A percentile compares a stretch with the other conserved stretches of the same genome.
phyloP scores from a whole-genome alignment of 2,113 vertebrate species.

The Paramisgurnus dabryanus region DNA sequence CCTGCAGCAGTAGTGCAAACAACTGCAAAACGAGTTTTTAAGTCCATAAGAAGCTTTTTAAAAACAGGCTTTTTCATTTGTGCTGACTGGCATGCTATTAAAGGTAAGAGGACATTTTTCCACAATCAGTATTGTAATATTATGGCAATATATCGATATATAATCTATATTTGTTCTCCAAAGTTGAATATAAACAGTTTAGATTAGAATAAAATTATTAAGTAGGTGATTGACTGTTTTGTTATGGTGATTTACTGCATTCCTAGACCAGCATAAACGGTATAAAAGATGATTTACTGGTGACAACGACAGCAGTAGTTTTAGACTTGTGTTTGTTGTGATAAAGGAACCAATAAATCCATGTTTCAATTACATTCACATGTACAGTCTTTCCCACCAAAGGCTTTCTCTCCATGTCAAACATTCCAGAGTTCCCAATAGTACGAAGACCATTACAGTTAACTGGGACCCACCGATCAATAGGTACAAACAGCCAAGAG shows the following conservation, averaged over 20 bases:
- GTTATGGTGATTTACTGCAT: neutral
- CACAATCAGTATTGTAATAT: too few species aligned
- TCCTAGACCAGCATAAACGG: too few species aligned
- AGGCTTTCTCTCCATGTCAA: neutral
- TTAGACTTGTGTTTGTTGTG: neutral
- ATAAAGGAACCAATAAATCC: conserved; percentile 3
- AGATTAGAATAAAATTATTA: neutral
- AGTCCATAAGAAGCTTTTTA: neutral
- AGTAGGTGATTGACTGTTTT: neutral
- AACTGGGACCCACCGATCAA: conserved; percentile 19
- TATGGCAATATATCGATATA: too few species aligned
- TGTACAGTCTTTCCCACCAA: neutral
- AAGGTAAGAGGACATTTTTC: too few species aligned
- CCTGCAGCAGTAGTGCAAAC: conserved; percentile 42
- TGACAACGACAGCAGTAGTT: neutral
- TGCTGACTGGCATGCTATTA: neutral
- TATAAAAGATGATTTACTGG: neutral
- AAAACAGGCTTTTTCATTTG: neutral
- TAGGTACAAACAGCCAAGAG: conserved; percentile 19
- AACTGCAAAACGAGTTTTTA: conserved; percentile 25
- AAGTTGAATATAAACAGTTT: too few species aligned
- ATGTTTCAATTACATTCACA: conserved; percentile 18
- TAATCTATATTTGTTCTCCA: too few species aligned
- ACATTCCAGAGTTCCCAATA: conserved; percentile 9
- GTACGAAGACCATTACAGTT: conserved; percentile 17